Evolutionary conservation across 2,888 invertebrate species (phyloP).

Genomic region (Drosophila kokeensis): DNA sequence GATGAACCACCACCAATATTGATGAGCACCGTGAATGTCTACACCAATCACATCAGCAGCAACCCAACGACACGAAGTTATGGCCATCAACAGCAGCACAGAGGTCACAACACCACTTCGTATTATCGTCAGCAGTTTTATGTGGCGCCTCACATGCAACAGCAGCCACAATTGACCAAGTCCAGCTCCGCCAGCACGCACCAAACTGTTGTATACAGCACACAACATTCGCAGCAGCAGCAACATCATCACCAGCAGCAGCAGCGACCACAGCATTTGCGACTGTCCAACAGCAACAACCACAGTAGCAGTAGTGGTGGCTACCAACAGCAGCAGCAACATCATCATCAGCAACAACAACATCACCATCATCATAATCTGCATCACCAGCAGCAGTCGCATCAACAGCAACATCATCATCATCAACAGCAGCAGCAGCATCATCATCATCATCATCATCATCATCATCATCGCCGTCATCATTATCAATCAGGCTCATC

Average conservation of each 20-base stretch:
- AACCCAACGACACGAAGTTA: constrained; percentile 23
- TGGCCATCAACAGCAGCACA: constrained; percentile 28
- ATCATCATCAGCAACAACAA: constrained; percentile 42
- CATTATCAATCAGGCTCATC: constrained; percentile 35
- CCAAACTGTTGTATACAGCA: constrained; percentile 49
- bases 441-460: constrained; percentile 50
- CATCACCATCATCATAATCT: constrained; percentile 64
- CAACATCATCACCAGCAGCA: constrained; percentile 56
- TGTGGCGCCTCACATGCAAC: constrained; percentile 82
- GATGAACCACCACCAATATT: constrained; percentile 36
- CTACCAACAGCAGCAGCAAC: constrained; percentile 41
- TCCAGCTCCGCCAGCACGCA: constrained; percentile 42
- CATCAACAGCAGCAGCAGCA: constrained; percentile 62
- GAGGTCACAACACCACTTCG: constrained; percentile 51
- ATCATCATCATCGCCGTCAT: constrained; percentile 53
- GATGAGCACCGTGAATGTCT: constrained; percentile 34
- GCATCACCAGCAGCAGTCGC: constrained; percentile 68
- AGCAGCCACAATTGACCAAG: constrained; percentile 71
- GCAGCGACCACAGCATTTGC: constrained; percentile 62
- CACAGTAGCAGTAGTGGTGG: constrained; percentile 26
- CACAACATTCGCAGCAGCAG: constrained; percentile 51
- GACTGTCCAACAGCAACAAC: constrained; percentile 45
- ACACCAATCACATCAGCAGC: constrained; percentile 21
- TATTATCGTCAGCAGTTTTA: constrained; percentile 83
- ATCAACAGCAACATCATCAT: constrained; percentile 31